A percentile compares a stretch with the other conserved stretches of the same genome.
Conservation (phyloP, 2,797 vertebrate genomes). For the Oceanodroma leucorhoa region DNA sequence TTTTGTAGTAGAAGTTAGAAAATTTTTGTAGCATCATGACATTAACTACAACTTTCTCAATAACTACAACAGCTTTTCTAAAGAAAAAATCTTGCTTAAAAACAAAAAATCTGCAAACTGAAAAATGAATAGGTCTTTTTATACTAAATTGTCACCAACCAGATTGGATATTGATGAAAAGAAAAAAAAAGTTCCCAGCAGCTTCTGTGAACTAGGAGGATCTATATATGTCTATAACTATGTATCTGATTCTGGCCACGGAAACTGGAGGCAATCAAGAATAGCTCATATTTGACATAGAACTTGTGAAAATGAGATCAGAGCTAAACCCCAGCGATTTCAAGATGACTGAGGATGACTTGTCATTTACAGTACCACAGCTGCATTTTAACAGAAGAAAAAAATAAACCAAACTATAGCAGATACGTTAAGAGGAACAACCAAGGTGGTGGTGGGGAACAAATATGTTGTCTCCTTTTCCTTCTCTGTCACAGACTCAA, state of each 20-base stretch:
- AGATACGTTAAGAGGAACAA: background rate
- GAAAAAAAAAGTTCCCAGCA: background rate
- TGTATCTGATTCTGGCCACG: background rate
- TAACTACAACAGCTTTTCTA: background rate
- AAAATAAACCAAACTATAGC: background rate
- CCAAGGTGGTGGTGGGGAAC: background rate
- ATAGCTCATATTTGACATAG: background rate
- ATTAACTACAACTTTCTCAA: background rate
- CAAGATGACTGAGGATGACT: background rate
- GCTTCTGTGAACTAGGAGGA: background rate
- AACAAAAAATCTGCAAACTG: background rate
- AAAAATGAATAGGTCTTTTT: background rate
- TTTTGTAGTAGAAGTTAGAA: background rate
- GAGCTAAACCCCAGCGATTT: background rate
- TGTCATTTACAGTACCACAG: background rate
- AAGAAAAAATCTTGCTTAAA: background rate
- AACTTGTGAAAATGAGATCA: background rate
- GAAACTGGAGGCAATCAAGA: background rate
- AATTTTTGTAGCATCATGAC: background rate
- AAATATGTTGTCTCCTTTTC: background rate
- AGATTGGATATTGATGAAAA: background rate
- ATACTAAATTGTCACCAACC: background rate
- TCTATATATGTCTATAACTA: background rate
- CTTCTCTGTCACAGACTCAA: background rate
- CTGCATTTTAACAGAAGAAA: background rate